Percentiles rank a stretch among this genome's conserved stretches.
These are phyloP conservation scores for Drosophila takahashii DNA, from an alignment of 1,140 invertebrate species.

Conservation along the genomic window DNA sequence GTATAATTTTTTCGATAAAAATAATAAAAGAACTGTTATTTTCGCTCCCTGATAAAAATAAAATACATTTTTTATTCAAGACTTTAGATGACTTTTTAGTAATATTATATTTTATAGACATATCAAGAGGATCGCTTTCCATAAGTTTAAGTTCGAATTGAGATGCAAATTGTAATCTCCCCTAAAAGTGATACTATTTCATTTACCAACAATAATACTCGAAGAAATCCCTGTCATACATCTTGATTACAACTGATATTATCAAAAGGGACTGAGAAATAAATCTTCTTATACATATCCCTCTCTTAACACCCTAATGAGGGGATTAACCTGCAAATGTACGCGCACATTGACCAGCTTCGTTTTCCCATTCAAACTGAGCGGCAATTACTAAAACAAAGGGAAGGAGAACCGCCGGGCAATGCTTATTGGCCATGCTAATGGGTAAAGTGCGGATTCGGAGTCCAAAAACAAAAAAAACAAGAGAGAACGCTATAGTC, in stretches of 20 bases:
- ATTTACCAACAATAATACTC: background rate
- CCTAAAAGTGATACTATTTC: background rate
- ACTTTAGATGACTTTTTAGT: too few relatives aligned
- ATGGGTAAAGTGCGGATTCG: slow-evolving; percentile 25
- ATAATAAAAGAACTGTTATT: too few relatives aligned
- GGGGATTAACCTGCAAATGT: slow-evolving; percentile 39
- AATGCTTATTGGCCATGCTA: slow-evolving; percentile 25
- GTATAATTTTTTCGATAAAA: too few relatives aligned
- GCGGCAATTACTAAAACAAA: slow-evolving; percentile 40
- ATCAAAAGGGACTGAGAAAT: background rate
- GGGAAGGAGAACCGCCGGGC: background rate
- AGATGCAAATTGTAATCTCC: too few relatives aligned
- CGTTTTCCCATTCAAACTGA: slow-evolving; percentile 35
- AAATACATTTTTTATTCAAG: too few relatives aligned
- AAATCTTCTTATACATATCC: background rate
- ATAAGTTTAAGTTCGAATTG: too few relatives aligned
- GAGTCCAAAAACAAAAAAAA: slow-evolving; percentile 12
- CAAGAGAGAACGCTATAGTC: too few relatives aligned
- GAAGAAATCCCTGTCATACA: background rate
- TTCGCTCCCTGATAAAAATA: too few relatives aligned
- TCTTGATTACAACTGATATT: background rate
- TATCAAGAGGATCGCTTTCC: too few relatives aligned
- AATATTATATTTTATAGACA: too few relatives aligned
- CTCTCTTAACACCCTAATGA: slow-evolving; percentile 18
- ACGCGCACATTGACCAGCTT: slow-evolving; percentile 30